These are phyloP conservation scores for Lordiphosa fenestrarum DNA, from an alignment of 2,888 invertebrate species.

Conservation along the genomic window DNA sequence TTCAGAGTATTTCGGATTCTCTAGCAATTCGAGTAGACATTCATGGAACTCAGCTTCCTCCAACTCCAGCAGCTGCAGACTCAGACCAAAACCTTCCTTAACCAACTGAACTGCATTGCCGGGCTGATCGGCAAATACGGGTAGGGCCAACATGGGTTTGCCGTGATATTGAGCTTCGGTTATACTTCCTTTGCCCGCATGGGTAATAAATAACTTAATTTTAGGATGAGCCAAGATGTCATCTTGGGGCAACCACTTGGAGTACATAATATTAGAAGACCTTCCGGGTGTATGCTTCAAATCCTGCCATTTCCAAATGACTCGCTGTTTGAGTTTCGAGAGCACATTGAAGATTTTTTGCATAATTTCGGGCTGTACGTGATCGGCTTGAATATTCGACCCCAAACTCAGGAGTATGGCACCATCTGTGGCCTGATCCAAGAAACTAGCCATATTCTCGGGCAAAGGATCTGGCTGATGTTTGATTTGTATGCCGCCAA, in stretches of 20 bases:
- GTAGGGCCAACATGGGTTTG: slow-evolving; percentile 80
- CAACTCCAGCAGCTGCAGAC: slow-evolving; percentile 35
- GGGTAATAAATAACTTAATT: slow-evolving; percentile 83
- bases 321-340: slow-evolving; percentile 81
- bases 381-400: slow-evolving; percentile 73
- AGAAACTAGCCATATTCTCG: slow-evolving; percentile 52
- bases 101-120: slow-evolving; percentile 51
- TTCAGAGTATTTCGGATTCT: slow-evolving; percentile 50
- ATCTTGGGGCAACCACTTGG: slow-evolving; percentile 86
- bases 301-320: slow-evolving; percentile 86
- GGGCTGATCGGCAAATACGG: slow-evolving; percentile 65
- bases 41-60: slow-evolving; percentile 36
- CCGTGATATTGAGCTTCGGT: slow-evolving; percentile 83
- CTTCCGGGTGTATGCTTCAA: slow-evolving; percentile 81
- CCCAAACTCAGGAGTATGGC: slow-evolving; percentile 80
- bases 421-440: slow-evolving; percentile 73
- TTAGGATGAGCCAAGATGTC: slow-evolving; percentile 84
- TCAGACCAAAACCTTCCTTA: slow-evolving; percentile 49
- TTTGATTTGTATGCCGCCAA: slow-evolving; percentile 77
- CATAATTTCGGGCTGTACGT: slow-evolving; percentile 81
- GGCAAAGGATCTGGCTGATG: slow-evolving; percentile 73
- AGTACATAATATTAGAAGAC: slow-evolving; percentile 82
- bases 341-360: slow-evolving; percentile 83
- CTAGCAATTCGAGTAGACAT: slow-evolving; percentile 55
- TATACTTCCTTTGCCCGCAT: slow-evolving; percentile 84